Percentiles rank a stretch among this genome's conserved stretches.
phyloP scores from a whole-genome alignment of 2,797 vertebrate species.

The Crocodylus rhombifer region DNA sequence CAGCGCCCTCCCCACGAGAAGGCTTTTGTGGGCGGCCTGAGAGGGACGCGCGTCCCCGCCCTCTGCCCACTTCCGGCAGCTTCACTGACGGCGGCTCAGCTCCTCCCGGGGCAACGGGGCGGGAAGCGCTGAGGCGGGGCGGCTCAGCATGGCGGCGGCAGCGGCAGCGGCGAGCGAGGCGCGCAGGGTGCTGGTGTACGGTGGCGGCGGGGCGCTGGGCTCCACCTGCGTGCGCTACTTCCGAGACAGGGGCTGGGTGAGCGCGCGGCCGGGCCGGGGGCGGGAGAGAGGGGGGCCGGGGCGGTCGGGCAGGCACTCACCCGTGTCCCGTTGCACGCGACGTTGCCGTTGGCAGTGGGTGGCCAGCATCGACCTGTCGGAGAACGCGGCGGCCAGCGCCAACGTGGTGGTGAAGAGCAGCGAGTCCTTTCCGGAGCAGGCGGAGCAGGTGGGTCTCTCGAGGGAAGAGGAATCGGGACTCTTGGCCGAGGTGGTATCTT shows the following conservation, averaged over 20 bases:
- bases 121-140: neutral
- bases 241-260: constrained; percentile 90
- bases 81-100: too few species aligned
- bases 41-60: too few species aligned
- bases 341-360: constrained; percentile 87
- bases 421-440: constrained; percentile 91
- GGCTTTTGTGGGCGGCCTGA: too few species aligned
- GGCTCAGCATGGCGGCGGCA: neutral
- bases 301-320: neutral
- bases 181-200: constrained; percentile 89
- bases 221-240: constrained; percentile 89
- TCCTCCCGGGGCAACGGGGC: too few species aligned
- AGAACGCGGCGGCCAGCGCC: constrained; percentile 90
- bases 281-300: neutral
- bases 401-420: constrained; percentile 88
- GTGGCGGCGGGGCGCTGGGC: constrained; percentile 91
- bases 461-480: neutral
- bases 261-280: neutral
- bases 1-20: too few species aligned
- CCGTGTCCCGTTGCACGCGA: neutral
- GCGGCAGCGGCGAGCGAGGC: constrained; percentile 58
- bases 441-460: constrained; percentile 87
- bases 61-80: too few species aligned
- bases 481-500: too few species aligned
- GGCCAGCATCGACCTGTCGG: constrained; percentile 89